phyloP scores from a whole-genome alignment of 2,797 vertebrate species.

The Diglossa cyanea region DNA sequence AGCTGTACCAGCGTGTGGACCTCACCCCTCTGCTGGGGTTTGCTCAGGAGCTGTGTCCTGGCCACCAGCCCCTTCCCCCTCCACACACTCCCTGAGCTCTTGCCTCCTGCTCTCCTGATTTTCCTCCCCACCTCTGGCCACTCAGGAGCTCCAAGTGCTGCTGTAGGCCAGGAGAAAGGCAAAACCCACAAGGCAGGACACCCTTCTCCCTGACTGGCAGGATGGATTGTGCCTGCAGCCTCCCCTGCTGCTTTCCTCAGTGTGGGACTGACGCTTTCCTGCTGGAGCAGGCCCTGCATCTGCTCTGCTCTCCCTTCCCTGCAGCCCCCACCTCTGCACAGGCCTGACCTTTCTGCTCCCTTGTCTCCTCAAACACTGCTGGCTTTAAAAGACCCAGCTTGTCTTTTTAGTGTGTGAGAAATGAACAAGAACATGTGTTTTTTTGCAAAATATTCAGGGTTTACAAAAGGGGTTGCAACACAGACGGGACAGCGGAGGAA shows the following conservation, averaged over 20 bases:
- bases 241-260: background rate
- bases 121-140: background rate
- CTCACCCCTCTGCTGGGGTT: background rate
- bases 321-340: background rate
- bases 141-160: background rate
- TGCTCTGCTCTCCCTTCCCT: background rate
- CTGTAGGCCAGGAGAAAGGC: background rate
- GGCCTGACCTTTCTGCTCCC: background rate
- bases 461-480: background rate
- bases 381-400: background rate
- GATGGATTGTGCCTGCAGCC: background rate
- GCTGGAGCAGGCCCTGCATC: background rate
- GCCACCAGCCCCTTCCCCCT: background rate
- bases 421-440: background rate
- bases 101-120: background rate
- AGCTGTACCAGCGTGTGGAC: background rate
- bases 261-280: background rate
- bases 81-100: background rate
- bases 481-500: background rate
- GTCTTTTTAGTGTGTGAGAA: background rate
- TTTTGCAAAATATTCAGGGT: background rate
- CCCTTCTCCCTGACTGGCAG: background rate
- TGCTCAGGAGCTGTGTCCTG: background rate
- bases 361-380: background rate
- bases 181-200: accelerated